Conservation (phyloP, 1,140 invertebrate species). For the Bilobella aurantiaca region DNA sequence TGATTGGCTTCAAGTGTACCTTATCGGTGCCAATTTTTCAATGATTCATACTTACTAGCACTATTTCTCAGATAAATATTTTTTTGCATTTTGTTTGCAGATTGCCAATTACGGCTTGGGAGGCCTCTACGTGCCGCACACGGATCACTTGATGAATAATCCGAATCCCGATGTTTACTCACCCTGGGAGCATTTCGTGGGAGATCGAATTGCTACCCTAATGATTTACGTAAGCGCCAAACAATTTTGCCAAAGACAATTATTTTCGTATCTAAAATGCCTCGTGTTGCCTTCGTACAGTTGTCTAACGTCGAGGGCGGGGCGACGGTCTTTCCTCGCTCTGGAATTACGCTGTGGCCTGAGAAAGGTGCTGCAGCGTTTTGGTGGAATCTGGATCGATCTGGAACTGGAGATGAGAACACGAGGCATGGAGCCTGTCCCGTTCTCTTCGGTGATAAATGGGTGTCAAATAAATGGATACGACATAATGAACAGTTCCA, state of each 20-base stretch:
- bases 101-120: conserved; percentile 55
- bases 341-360: conserved; percentile 40
- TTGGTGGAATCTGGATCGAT: conserved; percentile 45
- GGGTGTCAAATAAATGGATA: conserved; percentile 43
- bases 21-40: too few species aligned
- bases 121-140: conserved; percentile 55
- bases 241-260: too few species aligned
- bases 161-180: conserved; percentile 38
- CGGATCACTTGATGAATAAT: conserved; percentile 45
- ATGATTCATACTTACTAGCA: too few species aligned
- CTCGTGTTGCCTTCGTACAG: conserved; percentile 33
- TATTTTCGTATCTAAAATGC: too few species aligned
- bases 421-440: conserved; percentile 47
- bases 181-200: conserved; percentile 38
- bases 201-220: conserved; percentile 49
- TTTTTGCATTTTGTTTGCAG: conserved; percentile 27
- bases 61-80: background rate
- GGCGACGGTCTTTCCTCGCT: conserved; percentile 43
- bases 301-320: conserved; percentile 43
- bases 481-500: conserved; percentile 36
- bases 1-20: too few species aligned
- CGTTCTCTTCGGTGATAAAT: conserved; percentile 45
- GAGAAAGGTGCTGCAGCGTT: conserved; percentile 42
- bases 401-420: conserved; percentile 40
- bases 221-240: conserved; percentile 52